phyloP scores from a whole-genome alignment of 2,888 invertebrate species.

The Adelognathus sp. region DNA sequence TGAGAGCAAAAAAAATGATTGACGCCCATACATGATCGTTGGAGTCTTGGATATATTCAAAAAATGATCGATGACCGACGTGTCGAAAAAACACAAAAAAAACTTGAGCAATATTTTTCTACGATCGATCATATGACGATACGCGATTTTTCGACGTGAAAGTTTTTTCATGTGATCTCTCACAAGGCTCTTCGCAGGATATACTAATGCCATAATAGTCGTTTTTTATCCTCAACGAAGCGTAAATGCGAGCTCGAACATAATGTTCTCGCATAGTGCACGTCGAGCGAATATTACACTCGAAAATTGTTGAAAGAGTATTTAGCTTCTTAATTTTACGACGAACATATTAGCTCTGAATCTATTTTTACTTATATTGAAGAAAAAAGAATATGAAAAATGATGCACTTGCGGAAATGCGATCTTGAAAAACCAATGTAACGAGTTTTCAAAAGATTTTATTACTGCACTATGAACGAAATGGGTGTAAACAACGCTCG shows the following conservation, averaged over 20 bases:
- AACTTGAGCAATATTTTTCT: not conserved
- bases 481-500: not conserved
- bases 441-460: not conserved
- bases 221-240: not conserved
- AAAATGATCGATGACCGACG: not conserved
- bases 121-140: not conserved
- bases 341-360: too few species aligned
- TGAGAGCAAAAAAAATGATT: not conserved
- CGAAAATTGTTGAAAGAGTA: too few species aligned
- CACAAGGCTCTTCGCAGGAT: constrained; percentile 4
- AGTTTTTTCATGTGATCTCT: not conserved
- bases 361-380: too few species aligned
- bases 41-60: not conserved
- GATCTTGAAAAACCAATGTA: too few species aligned
- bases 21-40: not conserved
- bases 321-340: too few species aligned
- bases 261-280: not conserved
- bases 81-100: not conserved
- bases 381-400: too few species aligned
- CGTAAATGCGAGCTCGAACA: not conserved
- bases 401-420: too few species aligned
- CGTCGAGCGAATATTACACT: not conserved
- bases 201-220: not conserved
- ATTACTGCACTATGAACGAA: not conserved
- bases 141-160: not conserved